These are phyloP conservation scores for Muntiacus muntjak DNA, from an alignment of 2,113 vertebrate genomes.

Conservation along the genomic window DNA sequence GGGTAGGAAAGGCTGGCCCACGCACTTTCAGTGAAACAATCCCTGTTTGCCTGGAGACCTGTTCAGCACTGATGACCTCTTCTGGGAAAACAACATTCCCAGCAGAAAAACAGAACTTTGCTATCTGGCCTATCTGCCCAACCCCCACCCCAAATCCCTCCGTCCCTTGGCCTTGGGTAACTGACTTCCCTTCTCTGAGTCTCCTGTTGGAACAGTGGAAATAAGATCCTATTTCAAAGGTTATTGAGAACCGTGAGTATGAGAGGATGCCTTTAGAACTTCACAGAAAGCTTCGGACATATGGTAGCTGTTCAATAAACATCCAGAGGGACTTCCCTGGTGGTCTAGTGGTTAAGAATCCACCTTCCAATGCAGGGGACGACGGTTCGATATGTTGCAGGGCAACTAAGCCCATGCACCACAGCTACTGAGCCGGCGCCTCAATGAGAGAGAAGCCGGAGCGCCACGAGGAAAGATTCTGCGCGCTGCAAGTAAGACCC, in stretches of 20 bases:
- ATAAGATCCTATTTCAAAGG: background rate
- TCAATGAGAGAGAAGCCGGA: background rate
- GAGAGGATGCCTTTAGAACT: background rate
- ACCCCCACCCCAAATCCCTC: fast-evolving
- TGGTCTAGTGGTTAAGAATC: background rate
- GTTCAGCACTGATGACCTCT: background rate
- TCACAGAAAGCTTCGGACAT: background rate
- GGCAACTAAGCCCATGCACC: background rate
- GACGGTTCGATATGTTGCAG: background rate
- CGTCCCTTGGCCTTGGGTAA: background rate
- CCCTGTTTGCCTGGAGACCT: background rate
- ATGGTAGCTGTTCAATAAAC: background rate
- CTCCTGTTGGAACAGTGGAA: background rate
- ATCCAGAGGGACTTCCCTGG: background rate
- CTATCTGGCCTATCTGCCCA: background rate
- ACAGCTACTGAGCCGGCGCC: background rate
- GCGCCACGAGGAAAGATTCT: background rate
- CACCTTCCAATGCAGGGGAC: background rate
- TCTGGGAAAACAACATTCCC: background rate
- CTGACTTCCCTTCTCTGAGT: background rate
- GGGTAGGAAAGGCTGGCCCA: background rate
- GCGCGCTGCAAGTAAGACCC: background rate
- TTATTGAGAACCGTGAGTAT: background rate
- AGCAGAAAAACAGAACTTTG: background rate
- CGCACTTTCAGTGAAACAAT: background rate